A percentile compares a stretch with the other conserved stretches of the same genome.
Evolutionary conservation across 2,888 invertebrate species (phyloP).

Genomic region (Helleia helle): DNA sequence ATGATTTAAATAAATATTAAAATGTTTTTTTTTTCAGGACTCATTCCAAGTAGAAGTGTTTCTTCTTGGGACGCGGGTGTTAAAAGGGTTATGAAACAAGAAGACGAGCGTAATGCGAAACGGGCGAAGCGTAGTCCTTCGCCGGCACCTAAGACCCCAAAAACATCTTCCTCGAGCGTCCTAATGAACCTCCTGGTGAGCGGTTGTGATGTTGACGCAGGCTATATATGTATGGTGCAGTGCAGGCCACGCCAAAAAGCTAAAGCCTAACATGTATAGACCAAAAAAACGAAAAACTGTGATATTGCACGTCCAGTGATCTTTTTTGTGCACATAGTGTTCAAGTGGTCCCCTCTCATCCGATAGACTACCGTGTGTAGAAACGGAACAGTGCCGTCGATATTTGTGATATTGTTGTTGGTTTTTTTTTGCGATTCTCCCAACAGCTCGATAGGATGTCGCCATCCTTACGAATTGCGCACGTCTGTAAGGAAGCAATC

Average conservation of each 20-base stretch:
- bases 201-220: constrained; percentile 95
- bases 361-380: constrained; percentile 29
- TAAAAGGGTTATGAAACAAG: constrained; percentile 53
- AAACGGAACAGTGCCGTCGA: constrained; percentile 49
- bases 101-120: constrained; percentile 54
- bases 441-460: constrained; percentile 9
- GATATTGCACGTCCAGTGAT: constrained; percentile 69
- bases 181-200: constrained; percentile 96
- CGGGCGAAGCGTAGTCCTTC: constrained; percentile 57
- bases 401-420: constrained; percentile 52
- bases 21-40: constrained; percentile 42
- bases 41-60: constrained; percentile 54
- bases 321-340: constrained; percentile 27
- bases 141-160: constrained; percentile 34
- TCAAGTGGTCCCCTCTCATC: constrained; percentile 21
- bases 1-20: too few species aligned
- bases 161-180: constrained; percentile 82
- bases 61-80: constrained; percentile 54
- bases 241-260: constrained; percentile 72
- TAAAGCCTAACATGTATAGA: constrained; percentile 47
- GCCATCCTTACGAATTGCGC: constrained; percentile 24
- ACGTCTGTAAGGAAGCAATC: constrained; percentile 35
- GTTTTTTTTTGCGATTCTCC: constrained; percentile 21
- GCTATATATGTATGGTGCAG: constrained; percentile 89
- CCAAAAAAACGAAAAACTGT: constrained; percentile 49